Base-by-base conservation (phyloP, 2,888 invertebrate species). In the Ennomos erosarius region DNA sequence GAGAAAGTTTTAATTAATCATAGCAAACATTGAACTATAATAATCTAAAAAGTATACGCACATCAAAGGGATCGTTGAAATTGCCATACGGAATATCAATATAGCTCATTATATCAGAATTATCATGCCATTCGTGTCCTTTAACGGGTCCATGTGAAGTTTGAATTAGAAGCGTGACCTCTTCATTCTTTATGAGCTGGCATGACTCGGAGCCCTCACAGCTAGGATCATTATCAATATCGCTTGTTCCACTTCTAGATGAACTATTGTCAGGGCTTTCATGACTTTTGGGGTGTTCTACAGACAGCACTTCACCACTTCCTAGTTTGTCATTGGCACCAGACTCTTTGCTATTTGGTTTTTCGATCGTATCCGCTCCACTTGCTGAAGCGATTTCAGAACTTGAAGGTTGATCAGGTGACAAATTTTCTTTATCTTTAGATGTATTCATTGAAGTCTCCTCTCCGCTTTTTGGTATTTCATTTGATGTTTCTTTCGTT, bases 21-120 rank as follows among this genome's bases (percentile, higher is more conserved):
- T 16, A 10, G 37, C 8, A 42, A 45, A 49, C 12, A 12, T 34
- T 40, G 10, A 36, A 43, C 42, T 16, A 37, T 16, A 34, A 47
- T 40, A 13, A 44, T 26, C 26, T 26, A 26, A 26, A 26, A 26
- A 26, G 26, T 26, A 26, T 26, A 60, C 65, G 40, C 74, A 88
- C 88, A 78, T 79, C 73, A 68, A 87, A 85, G 10, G 67, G 70
- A 11, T 61, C 55, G 4, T 49, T 57, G 52, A 81, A 76, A 39
- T 65, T 62, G 59, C 87, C 89, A 46, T 89, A 89, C 0, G 87
- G 86, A 65, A 89, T 83, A 62, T 88, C 88, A 44, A 82, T 76
- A 54, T 72, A 87, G 40, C 77, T 71, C 6, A 76, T 57, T 43
- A 86, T 84, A 1, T 74, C 69, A 8, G 47, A 12, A 3, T 71